phyloP scores from a whole-genome alignment of 2,113 vertebrate species.

The Acanthochromis polyacanthus region DNA sequence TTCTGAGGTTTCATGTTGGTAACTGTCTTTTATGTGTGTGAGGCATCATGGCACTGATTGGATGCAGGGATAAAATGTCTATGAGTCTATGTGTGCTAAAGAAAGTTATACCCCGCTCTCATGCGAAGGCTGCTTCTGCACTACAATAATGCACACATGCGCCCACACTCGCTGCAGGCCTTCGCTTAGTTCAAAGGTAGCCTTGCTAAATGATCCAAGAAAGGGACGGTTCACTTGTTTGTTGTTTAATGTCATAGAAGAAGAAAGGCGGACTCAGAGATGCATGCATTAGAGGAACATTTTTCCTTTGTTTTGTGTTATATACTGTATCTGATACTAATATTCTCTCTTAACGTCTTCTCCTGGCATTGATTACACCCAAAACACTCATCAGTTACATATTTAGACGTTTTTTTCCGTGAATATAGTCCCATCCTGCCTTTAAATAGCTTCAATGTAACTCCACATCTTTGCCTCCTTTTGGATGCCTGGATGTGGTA shows the following conservation, averaged over 20 bases:
- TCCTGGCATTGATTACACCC: too few relatives aligned
- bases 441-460: too few relatives aligned
- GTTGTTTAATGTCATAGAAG: slow-evolving; percentile 43
- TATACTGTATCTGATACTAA: not conserved
- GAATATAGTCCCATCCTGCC: too few relatives aligned
- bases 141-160: not conserved
- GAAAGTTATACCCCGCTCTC: slow-evolving; percentile 1
- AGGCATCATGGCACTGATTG: slow-evolving; percentile 12
- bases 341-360: not conserved
- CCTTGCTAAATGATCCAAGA: slow-evolving; percentile 39
- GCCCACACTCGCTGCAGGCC: slow-evolving; percentile 28
- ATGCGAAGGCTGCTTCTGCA: slow-evolving; percentile 1
- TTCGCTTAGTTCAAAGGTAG: slow-evolving; percentile 59
- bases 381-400: too few relatives aligned
- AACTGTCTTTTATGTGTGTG: not conserved
- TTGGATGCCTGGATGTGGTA: too few relatives aligned
- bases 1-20: slow-evolving; percentile 32
- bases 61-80: slow-evolving; percentile 20
- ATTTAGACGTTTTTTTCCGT: too few relatives aligned
- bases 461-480: too few relatives aligned
- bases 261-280: slow-evolving; percentile 25
- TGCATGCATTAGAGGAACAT: not conserved
- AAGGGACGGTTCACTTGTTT: slow-evolving; percentile 36
- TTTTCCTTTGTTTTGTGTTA: not conserved
- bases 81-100: too few relatives aligned